A percentile compares a stretch with the other conserved stretches of the same genome.
These are phyloP conservation scores for Cerceris ruficornis DNA, from an alignment of 2,888 invertebrate species.

Conservation along the genomic window DNA sequence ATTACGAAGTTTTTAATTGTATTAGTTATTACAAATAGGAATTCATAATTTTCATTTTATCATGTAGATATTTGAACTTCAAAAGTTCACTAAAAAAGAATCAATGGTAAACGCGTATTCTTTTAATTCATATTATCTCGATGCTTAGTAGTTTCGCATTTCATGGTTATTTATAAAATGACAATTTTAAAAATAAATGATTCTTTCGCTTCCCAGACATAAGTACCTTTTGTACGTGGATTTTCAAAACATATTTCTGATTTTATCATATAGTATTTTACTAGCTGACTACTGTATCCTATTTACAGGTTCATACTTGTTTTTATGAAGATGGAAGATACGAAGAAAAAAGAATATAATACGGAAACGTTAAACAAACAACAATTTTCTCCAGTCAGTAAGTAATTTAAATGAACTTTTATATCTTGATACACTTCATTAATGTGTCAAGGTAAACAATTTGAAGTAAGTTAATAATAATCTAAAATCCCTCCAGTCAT, in stretches of 20 bases:
- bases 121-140: too few relatives aligned
- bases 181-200: too few relatives aligned
- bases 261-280: too few relatives aligned
- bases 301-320: neutral
- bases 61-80: neutral
- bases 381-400: conserved; percentile 49
- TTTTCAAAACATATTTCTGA: too few relatives aligned
- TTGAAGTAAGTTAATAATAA: too few relatives aligned
- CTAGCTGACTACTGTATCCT: neutral
- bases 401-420: conserved; percentile 17
- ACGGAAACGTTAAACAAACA: conserved; percentile 7
- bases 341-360: neutral
- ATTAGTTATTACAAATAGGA: conserved; percentile 1
- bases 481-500: neutral
- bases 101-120: too few relatives aligned
- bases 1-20: neutral
- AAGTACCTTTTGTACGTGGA: too few relatives aligned
- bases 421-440: neutral
- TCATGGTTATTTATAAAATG: too few relatives aligned
- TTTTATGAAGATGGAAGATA: neutral
- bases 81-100: neutral
- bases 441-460: neutral
- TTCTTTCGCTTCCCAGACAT: too few relatives aligned
- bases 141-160: too few relatives aligned
- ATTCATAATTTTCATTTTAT: neutral